These are phyloP conservation scores for Drosophila yooni DNA, from an alignment of 2,888 invertebrate genomes.

Conservation along the genomic window DNA sequence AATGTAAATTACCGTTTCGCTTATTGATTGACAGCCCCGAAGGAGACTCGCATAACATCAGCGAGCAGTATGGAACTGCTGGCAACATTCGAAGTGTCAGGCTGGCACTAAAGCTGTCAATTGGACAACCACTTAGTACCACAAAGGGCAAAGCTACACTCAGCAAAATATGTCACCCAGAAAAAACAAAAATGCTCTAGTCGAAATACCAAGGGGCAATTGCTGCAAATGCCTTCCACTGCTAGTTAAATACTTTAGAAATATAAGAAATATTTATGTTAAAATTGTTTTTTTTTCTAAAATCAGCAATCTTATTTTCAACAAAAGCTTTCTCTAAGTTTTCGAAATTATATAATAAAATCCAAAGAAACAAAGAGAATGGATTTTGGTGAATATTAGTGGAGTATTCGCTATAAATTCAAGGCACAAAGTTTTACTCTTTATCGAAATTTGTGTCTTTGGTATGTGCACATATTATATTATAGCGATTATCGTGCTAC, in stretches of 20 bases:
- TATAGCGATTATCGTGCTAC: neutral
- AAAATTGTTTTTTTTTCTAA: neutral
- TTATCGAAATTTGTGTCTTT: neutral
- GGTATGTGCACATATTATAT: neutral
- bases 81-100: conserved; percentile 22
- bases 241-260: neutral
- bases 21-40: conserved; percentile 57
- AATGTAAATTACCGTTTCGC: conserved; percentile 63
- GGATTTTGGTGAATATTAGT: neutral
- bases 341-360: neutral
- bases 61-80: neutral
- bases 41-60: neutral
- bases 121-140: conserved; percentile 33
- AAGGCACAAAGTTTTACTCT: neutral
- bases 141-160: conserved; percentile 2
- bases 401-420: neutral
- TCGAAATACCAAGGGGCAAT: neutral
- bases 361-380: too few species aligned
- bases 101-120: conserved; percentile 54
- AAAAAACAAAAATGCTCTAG: neutral
- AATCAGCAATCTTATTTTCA: neutral
- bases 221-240: neutral
- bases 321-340: neutral
- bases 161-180: neutral
- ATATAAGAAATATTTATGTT: neutral